phyloP scores from a whole-genome alignment of 1,140 invertebrate species.

The Samia ricini region DNA sequence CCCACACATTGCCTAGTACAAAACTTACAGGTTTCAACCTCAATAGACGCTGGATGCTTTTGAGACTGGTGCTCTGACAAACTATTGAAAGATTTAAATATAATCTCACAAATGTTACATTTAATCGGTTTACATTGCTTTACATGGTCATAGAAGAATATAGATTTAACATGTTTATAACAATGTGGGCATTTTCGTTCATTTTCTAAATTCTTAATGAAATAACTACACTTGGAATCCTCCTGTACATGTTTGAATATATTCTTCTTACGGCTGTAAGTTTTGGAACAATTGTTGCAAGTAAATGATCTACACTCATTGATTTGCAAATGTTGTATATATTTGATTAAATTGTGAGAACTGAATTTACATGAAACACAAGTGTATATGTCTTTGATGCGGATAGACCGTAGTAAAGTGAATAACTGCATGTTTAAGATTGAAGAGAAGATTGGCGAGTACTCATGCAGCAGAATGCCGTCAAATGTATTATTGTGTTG shows the following conservation, averaged over 20 bases:
- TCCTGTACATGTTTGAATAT: conserved; percentile 27
- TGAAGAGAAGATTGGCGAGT: conserved; percentile 38
- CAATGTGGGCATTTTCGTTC: conserved; percentile 33
- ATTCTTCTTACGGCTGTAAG: conserved; percentile 27
- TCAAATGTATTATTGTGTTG: conserved; percentile 32
- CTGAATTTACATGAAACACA: conserved; percentile 30
- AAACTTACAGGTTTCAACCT: conserved; percentile 39
- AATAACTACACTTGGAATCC: background rate
- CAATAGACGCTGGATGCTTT: conserved; percentile 25
- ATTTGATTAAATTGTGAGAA: conserved; percentile 21
- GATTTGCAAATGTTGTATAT: conserved; percentile 42
- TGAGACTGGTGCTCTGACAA: conserved; percentile 37
- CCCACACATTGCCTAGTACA: conserved; percentile 51
- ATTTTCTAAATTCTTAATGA: conserved; percentile 1
- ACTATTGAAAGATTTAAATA: conserved; percentile 31
- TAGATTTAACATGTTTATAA: conserved; percentile 20
- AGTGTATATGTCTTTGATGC: conserved; percentile 12
- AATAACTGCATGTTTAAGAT: conserved; percentile 43
- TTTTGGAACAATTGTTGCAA: conserved; percentile 45
- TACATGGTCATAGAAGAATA: conserved; percentile 20
- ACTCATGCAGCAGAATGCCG: conserved; percentile 37
- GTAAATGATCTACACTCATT: conserved; percentile 30
- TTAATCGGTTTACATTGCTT: conserved; percentile 37
- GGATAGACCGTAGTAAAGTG: conserved; percentile 25
- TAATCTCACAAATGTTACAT: conserved; percentile 35